A percentile compares a stretch with the other conserved stretches of the same genome.
phyloP scores from a whole-genome alignment of 1,140 invertebrate species.

The Drosophila busckii region DNA sequence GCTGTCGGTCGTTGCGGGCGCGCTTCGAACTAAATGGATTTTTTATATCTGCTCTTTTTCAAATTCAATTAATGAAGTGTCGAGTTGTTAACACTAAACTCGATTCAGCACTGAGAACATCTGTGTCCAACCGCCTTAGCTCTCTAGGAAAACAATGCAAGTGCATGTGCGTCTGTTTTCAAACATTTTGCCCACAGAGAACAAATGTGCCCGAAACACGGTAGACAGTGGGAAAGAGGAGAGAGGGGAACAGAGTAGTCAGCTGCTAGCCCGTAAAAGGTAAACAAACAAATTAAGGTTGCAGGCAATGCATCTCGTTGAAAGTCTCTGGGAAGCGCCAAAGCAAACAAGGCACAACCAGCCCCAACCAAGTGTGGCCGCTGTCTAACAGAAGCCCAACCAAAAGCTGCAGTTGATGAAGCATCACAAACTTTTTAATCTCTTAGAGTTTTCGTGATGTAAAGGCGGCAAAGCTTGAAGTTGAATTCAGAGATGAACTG shows the following conservation, averaged over 20 bases:
- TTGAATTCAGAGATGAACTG: constrained; percentile 29
- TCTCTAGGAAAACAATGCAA: not conserved
- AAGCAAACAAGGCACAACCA: constrained; percentile 57
- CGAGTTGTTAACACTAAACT: constrained; percentile 73
- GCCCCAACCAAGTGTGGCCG: no score
- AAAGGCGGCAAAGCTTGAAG: constrained; percentile 22
- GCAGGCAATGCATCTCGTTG: constrained; percentile 32
- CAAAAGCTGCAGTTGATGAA: constrained; percentile 14
- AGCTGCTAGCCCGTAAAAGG: constrained; percentile 40
- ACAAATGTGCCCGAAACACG: constrained; percentile 23
- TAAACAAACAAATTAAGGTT: constrained; percentile 74
- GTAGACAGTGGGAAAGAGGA: constrained; percentile 49
- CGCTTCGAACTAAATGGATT: constrained; percentile 61
- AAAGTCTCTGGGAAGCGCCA: constrained; percentile 52
- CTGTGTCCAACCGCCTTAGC: constrained; percentile 1
- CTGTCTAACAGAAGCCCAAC: not conserved
- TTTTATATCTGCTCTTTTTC: constrained; percentile 73
- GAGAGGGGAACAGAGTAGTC: constrained; percentile 44
- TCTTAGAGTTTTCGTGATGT: constrained; percentile 34
- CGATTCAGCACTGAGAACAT: constrained; percentile 21
- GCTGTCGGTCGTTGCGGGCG: constrained; percentile 19
- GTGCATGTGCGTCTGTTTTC: constrained; percentile 62
- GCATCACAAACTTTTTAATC: constrained; percentile 64
- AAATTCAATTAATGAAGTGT: constrained; percentile 76
- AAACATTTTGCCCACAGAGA: constrained; percentile 51